Evolutionary conservation across 2,113 vertebrate species (phyloP).

Genomic region (Labeo rohita): DNA sequence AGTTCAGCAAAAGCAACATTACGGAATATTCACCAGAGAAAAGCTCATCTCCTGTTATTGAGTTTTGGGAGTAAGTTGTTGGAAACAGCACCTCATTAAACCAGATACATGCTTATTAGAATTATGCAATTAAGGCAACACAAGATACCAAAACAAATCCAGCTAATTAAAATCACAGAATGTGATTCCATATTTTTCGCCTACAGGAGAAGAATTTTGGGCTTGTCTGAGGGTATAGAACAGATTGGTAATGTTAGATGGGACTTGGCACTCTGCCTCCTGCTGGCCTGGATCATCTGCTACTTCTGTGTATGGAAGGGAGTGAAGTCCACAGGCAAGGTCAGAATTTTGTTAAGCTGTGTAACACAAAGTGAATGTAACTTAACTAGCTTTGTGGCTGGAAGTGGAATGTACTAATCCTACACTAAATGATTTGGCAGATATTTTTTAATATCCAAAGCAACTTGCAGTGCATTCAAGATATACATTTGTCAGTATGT

Average conservation of each 20-base stretch:
- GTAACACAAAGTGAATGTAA: not conserved
- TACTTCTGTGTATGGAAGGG: slow-evolving; percentile 87
- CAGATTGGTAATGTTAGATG: slow-evolving; percentile 80
- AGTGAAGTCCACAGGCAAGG: slow-evolving; percentile 84
- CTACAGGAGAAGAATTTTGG: slow-evolving; percentile 85
- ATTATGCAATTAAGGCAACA: not conserved
- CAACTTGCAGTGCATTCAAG: no score
- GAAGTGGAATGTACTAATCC: not conserved
- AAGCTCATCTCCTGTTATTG: slow-evolving; percentile 84
- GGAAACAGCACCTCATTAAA: not conserved
- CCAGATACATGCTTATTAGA: not conserved
- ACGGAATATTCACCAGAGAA: slow-evolving; percentile 66
- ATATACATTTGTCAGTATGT: no score
- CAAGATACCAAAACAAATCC: not conserved
- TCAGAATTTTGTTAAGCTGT: slow-evolving; percentile 54
- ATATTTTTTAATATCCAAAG: no score
- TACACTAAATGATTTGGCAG: no score
- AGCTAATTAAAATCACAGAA: slow-evolving; percentile 2
- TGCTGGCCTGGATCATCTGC: slow-evolving; percentile 81
- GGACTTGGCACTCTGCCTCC: slow-evolving; percentile 81
- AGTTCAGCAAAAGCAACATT: slow-evolving; percentile 69
- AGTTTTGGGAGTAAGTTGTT: slow-evolving; percentile 95
- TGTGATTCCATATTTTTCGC: slow-evolving; percentile 2
- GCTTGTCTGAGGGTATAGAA: slow-evolving; percentile 87
- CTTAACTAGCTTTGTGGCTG: no score